Evolutionary conservation across 2,797 vertebrate genomes (phyloP).

Genomic region (Chelon labrosus): DNA sequence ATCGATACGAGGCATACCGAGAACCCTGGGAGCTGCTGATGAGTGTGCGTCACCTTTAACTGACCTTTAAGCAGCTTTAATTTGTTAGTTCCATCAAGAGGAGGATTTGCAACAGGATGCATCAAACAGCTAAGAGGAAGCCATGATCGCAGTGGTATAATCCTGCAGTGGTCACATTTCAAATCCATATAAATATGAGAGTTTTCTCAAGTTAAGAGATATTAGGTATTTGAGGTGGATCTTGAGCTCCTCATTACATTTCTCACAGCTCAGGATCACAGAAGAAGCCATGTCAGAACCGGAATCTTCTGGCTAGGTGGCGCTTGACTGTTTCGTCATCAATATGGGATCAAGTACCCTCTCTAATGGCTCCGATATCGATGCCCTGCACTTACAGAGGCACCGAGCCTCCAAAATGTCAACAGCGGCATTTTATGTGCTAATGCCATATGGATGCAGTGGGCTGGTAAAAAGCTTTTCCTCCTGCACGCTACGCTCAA

Average conservation of each 20-base stretch:
- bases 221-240: slow-evolving; percentile 25
- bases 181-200: slow-evolving; percentile 52
- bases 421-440: slow-evolving; percentile 85
- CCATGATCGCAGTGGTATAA: slow-evolving; percentile 50
- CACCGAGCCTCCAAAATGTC: slow-evolving; percentile 83
- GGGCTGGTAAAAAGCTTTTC: slow-evolving; percentile 86
- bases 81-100: slow-evolving; percentile 61
- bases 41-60: slow-evolving; percentile 53
- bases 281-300: slow-evolving; percentile 41
- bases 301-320: slow-evolving; percentile 57
- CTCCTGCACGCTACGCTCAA: slow-evolving; percentile 83
- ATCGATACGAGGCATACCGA: slow-evolving; percentile 58
- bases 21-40: slow-evolving; percentile 49
- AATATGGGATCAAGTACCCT: slow-evolving; percentile 79
- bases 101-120: slow-evolving; percentile 61
- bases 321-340: slow-evolving; percentile 75
- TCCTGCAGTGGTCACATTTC: slow-evolving; percentile 48
- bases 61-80: slow-evolving; percentile 74
- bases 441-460: slow-evolving; percentile 85
- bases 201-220: slow-evolving; percentile 33
- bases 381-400: slow-evolving; percentile 81
- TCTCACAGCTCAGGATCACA: slow-evolving; percentile 40
- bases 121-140: slow-evolving; percentile 61
- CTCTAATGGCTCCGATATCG: slow-evolving; percentile 82
- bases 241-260: slow-evolving; percentile 37